Conservation (phyloP, 2,888 invertebrate genomes). For the Zaprionus bogoriensis region DNA sequence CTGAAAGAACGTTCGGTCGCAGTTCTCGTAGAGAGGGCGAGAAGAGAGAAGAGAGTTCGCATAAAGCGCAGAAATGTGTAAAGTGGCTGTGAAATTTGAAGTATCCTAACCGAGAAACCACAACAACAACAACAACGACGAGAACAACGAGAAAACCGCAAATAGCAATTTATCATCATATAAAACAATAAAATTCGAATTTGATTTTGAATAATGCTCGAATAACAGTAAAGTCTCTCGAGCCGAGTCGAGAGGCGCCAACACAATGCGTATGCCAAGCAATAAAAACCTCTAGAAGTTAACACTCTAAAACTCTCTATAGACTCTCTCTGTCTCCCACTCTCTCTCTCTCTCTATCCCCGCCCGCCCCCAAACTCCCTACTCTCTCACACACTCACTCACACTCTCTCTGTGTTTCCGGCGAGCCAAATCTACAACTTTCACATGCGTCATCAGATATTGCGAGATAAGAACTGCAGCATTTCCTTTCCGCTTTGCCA, state of each 20-base stretch:
- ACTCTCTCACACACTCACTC: not conserved
- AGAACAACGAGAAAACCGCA: slow-evolving; percentile 5
- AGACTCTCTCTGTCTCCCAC: slow-evolving; percentile 4
- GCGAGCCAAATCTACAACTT: slow-evolving; percentile 66
- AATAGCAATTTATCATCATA: slow-evolving; percentile 40
- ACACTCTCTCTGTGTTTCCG: slow-evolving; percentile 6
- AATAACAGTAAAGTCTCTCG: slow-evolving; percentile 21
- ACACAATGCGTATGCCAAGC: slow-evolving; percentile 58
- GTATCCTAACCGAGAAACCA: slow-evolving; percentile 59
- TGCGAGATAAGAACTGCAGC: slow-evolving; percentile 64
- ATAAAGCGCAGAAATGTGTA: slow-evolving; percentile 66
- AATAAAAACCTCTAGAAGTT: slow-evolving; percentile 46
- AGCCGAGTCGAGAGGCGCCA: slow-evolving; percentile 20
- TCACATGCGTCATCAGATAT: slow-evolving; percentile 55
- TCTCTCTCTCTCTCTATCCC: not conserved
- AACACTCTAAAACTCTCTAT: slow-evolving; percentile 51
- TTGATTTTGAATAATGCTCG: slow-evolving; percentile 41
- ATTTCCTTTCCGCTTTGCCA: slow-evolving; percentile 77
- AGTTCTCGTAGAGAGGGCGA: not conserved
- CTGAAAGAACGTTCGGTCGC: slow-evolving; percentile 39
- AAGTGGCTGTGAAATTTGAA: slow-evolving; percentile 74
- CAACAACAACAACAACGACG: slow-evolving; percentile 1
- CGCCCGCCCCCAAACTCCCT: slow-evolving; percentile 51
- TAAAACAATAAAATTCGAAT: slow-evolving; percentile 48
- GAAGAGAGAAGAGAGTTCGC: slow-evolving; percentile 13